phyloP scores from a whole-genome alignment of 2,888 invertebrate species.

The Aphodius granarius region DNA sequence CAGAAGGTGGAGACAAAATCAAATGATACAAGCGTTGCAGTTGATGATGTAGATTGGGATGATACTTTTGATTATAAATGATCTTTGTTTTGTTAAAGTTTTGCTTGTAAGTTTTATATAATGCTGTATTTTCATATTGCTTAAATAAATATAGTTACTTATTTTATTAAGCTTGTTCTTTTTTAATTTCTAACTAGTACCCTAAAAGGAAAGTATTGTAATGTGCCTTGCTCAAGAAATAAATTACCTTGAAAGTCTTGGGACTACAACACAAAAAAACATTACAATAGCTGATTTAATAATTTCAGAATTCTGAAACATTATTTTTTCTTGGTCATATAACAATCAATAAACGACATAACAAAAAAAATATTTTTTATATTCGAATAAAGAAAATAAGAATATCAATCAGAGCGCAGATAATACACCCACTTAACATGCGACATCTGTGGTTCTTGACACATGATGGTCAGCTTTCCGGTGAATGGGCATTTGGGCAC shows the following conservation, averaged over 20 bases:
- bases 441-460: slow-evolving; percentile 28
- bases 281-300: too few relatives aligned
- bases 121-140: too few relatives aligned
- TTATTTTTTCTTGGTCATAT: too few relatives aligned
- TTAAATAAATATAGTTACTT: too few relatives aligned
- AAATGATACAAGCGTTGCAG: neutral
- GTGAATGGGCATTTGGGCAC: slow-evolving; percentile 30
- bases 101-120: neutral
- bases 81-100: neutral
- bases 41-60: slow-evolving; percentile 20
- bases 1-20: neutral
- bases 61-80: slow-evolving; percentile 1
- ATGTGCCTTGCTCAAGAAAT: too few relatives aligned
- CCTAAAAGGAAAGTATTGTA: too few relatives aligned
- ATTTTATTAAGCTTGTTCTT: too few relatives aligned
- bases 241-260: too few relatives aligned
- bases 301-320: too few relatives aligned
- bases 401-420: slow-evolving; percentile 34
- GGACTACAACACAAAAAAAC: too few relatives aligned
- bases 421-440: slow-evolving; percentile 41
- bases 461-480: slow-evolving; percentile 36
- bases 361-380: neutral
- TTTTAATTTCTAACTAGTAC: too few relatives aligned
- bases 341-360: too few relatives aligned
- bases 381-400: neutral